Evolutionary conservation across 2,888 invertebrate species (phyloP).

Genomic region (Amphipyra berbera): DNA sequence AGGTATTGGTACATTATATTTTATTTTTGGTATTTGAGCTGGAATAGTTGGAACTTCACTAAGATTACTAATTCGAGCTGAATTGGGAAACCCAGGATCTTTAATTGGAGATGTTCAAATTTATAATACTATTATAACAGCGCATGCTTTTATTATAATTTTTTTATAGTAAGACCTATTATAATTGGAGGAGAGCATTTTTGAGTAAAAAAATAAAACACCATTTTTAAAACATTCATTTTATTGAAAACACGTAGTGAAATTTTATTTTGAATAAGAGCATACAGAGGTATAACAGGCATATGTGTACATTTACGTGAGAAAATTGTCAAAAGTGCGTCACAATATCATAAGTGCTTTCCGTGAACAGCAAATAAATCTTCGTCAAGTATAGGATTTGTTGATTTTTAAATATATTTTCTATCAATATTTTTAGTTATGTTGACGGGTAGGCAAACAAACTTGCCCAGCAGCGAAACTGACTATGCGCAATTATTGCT

Average conservation of each 20-base stretch:
- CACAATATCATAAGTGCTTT: conserved; percentile 40
- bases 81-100: conserved; percentile 92
- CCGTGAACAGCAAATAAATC: conserved; percentile 7
- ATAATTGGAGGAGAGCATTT: conserved; percentile 95
- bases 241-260: conserved; percentile 58
- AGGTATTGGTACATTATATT: conserved; percentile 94
- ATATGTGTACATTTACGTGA: conserved; percentile 38
- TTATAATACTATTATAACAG: conserved; percentile 94
- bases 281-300: conserved; percentile 26
- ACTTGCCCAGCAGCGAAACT: too few species aligned
- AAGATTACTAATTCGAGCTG: conserved; percentile 93
- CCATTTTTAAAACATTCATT: conserved; percentile 53
- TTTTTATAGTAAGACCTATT: conserved; percentile 93
- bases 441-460: too few species aligned
- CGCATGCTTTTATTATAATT: conserved; percentile 95
- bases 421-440: not conserved
- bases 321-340: conserved; percentile 39
- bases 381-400: not conserved
- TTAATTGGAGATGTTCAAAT: conserved; percentile 93
- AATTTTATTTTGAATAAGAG: conserved; percentile 33
- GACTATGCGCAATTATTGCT: too few species aligned
- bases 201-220: conserved; percentile 48
- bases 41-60: conserved; percentile 92
- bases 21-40: conserved; percentile 92
- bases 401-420: not conserved